A percentile compares a stretch with the other conserved stretches of the same genome.
Conservation (phyloP, 2,888 invertebrate species). For the Heteromyza rotundicornis region DNA sequence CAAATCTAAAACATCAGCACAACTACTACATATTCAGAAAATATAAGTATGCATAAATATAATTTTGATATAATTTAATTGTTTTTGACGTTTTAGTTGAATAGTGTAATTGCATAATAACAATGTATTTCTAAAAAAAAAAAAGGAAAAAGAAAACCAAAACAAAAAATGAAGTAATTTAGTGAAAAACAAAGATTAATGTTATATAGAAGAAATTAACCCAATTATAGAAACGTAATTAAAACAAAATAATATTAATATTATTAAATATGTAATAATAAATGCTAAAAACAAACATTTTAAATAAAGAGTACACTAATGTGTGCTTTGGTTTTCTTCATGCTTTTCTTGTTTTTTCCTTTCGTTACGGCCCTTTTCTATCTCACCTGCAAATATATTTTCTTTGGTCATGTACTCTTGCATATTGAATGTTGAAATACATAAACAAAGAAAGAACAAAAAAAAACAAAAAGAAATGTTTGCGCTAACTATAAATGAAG, state of each 20-base stretch:
- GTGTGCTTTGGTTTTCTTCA: no score
- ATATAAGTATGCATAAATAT: no score
- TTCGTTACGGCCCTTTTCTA: neutral
- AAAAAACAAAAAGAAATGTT: slow-evolving; percentile 23
- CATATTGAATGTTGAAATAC: slow-evolving; percentile 35
- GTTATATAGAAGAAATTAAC: slow-evolving; percentile 18
- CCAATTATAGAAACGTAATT: slow-evolving; percentile 17
- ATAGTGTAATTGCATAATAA: neutral
- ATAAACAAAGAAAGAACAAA: slow-evolving; percentile 28
- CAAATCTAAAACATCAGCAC: no score
- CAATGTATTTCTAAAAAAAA: slow-evolving; percentile 2
- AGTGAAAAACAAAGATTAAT: slow-evolving; percentile 6
- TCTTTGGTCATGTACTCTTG: slow-evolving; percentile 49
- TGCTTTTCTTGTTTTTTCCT: neutral
- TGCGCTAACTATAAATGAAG: slow-evolving; percentile 18
- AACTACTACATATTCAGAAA: no score
- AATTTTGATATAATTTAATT: no score
- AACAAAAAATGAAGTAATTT: slow-evolving; percentile 10
- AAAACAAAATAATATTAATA: slow-evolving; percentile 11
- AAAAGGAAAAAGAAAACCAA: slow-evolving; percentile 8
- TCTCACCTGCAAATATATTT: slow-evolving; percentile 28
- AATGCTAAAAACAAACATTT: neutral
- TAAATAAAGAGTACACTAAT: neutral
- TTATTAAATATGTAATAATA: no score
- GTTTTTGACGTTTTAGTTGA: neutral